Base-by-base conservation (phyloP, 1,140 invertebrate species). In the Caenorhabditis tropicalis region DNA sequence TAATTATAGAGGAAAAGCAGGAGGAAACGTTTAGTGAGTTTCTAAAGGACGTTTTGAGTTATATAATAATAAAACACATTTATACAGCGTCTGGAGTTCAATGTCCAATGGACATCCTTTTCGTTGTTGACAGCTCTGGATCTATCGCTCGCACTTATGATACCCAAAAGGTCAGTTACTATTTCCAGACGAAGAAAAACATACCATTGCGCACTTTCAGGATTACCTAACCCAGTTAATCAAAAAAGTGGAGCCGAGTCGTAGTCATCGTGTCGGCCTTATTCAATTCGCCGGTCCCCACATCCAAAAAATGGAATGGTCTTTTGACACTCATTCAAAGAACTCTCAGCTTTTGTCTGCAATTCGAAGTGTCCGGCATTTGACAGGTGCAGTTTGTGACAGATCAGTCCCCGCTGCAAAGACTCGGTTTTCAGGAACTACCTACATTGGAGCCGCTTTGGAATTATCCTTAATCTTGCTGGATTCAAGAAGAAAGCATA, bases 251-350 rank as follows among this genome's bases (percentile, higher is more conserved):
- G 65, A 74, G 15, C 65, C 65, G 10, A 74, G 65, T 46, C 65
- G 65, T 2, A 74, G 65, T 10, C 65, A 74, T 24, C 65, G 65
- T 12, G 65, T 74, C 0, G 65, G 65, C 10, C 65, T 74, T 10
- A 74, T 74, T 24, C 65, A 74, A 24, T 74, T 74, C 12, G 33
- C 65, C n/a, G 65, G 65, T 46, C 65, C 65, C 15, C 65, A 74
- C 29, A 74, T 74, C 2, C 65, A 74, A 43, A 74, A 74, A 43
- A 74, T 74, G 65, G 65, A 74, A 74, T 74, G 65, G 65, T 74
- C 65, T 19, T 74, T 74, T 43, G 65, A 74, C 65, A 74, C 65
- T 15, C 65, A 74, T 24, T 74, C 65, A 43, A 74, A 74, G 65
- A 74, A 74, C 65, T 74, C 65, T 19, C 65, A 74, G 36, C 65